Evolutionary conservation across 2,113 vertebrate species (phyloP).

Genomic region (Rallus limicola): DNA sequence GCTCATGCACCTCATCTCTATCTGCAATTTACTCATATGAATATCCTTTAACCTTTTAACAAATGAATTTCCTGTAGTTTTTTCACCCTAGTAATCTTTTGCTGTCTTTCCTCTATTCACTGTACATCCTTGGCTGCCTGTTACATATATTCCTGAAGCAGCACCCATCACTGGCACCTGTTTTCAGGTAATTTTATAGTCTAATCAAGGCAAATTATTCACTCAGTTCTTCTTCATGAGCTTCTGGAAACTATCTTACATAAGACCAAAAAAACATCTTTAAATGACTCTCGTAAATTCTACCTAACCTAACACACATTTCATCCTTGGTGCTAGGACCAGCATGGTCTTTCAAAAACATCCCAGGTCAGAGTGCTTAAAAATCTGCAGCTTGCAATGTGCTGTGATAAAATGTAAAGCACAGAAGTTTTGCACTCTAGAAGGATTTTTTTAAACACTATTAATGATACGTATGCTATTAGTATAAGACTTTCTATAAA

Average conservation of each 20-base stretch:
- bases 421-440: neutral
- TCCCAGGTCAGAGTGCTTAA: neutral
- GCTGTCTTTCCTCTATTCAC: neutral
- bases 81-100: neutral
- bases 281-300: neutral
- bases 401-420: neutral
- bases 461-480: neutral
- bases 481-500: neutral
- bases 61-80: neutral
- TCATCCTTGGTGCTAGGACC: neutral
- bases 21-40: neutral
- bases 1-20: neutral
- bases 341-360: neutral
- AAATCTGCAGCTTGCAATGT: neutral
- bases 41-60: neutral
- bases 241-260: neutral
- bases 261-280: neutral
- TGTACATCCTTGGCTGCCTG: neutral
- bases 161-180: neutral
- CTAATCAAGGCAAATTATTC: neutral
- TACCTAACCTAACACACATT: neutral
- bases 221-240: neutral
- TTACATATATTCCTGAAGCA: neutral
- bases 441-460: neutral
- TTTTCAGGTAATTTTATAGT: neutral